Percentiles rank a stretch among this genome's conserved stretches.
Evolutionary conservation across 2,888 invertebrate genomes (phyloP).

Genomic region (Palloptera scutellata): DNA sequence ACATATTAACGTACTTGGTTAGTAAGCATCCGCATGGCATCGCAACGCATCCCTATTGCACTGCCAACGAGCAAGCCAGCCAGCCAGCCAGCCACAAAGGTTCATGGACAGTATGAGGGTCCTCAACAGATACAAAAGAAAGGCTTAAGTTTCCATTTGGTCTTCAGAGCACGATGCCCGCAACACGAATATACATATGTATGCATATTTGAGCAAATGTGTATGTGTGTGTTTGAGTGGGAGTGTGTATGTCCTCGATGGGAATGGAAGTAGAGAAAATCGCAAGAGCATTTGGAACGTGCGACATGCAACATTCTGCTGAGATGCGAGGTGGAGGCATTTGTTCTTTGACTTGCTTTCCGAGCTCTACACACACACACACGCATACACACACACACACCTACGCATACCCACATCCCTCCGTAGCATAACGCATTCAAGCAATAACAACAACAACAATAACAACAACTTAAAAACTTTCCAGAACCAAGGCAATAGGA

Average conservation of each 20-base stretch:
- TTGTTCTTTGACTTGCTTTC: conserved; percentile 56
- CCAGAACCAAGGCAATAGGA: conserved; percentile 37
- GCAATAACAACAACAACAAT: not conserved
- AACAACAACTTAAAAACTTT: conserved; percentile 31
- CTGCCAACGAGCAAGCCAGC: not conserved
- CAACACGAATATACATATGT: conserved; percentile 8
- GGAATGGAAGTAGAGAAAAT: not conserved
- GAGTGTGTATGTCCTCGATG: not conserved
- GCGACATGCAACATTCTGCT: not conserved
- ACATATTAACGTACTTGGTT: no score
- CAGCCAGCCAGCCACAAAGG: not conserved
- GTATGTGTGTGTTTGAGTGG: not conserved
- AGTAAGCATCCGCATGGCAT: not conserved
- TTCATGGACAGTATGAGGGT: conserved; percentile 12
- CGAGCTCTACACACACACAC: conserved; percentile 35
- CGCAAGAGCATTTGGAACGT: not conserved
- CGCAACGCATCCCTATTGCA: not conserved
- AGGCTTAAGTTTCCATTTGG: conserved; percentile 24
- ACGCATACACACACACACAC: conserved; percentile 20
- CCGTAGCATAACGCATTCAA: not conserved
- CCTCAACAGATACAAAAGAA: conserved; percentile 22
- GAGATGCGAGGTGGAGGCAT: conserved; percentile 41
- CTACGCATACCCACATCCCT: not conserved
- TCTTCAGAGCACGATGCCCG: conserved; percentile 12
- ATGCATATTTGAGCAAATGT: not conserved